phyloP scores from a whole-genome alignment of 2,113 vertebrate genomes.

The Pimephales promelas region DNA sequence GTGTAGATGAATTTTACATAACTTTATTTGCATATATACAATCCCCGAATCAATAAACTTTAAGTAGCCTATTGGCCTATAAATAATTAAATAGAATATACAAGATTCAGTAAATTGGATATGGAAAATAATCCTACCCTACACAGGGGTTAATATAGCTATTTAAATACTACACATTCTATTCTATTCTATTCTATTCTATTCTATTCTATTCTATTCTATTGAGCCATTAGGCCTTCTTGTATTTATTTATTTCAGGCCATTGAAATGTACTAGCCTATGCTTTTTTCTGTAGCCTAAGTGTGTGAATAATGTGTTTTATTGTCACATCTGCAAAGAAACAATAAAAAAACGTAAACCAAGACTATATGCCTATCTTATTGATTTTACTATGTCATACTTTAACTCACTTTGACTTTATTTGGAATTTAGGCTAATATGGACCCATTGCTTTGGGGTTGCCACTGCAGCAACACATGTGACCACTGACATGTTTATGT shows the following conservation, averaged over 20 bases:
- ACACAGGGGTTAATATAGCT: not conserved
- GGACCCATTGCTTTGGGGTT: not conserved
- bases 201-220: not conserved
- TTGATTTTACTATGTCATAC: not conserved
- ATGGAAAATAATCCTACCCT: not conserved
- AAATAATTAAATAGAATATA: not conserved
- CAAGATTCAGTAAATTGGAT: not conserved
- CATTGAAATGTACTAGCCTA: not conserved
- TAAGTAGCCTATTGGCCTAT: not conserved
- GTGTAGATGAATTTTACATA: slow-evolving; percentile 6
- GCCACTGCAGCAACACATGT: not conserved
- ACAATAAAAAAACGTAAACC: not conserved
- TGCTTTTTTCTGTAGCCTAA: not conserved
- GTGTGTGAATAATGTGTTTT: not conserved
- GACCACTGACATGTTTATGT: not conserved
- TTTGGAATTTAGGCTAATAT: not conserved
- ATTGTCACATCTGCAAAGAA: too few species aligned
- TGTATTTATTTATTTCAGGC: not conserved
- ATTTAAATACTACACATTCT: not conserved
- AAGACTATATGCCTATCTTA: not conserved
- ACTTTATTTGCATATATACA: not conserved
- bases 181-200: not conserved
- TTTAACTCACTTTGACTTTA: not conserved
- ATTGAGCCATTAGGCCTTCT: too few species aligned
- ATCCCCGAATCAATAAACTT: not conserved